Evolutionary conservation across 2,888 invertebrate genomes (phyloP).

Genomic region (Priapulus caudatus): DNA sequence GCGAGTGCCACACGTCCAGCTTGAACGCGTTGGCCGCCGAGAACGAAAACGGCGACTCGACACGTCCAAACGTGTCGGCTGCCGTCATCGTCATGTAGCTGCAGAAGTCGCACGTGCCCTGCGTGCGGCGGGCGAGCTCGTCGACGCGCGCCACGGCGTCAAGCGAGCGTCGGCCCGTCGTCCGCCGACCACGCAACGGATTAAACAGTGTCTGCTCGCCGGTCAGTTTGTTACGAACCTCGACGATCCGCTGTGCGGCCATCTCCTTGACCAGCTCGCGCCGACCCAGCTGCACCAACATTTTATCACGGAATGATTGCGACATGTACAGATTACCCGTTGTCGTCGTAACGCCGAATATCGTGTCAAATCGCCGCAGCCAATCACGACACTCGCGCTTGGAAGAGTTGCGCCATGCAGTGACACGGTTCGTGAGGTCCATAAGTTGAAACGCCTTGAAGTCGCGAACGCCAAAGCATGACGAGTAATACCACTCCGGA

Average conservation of each 20-base stretch:
- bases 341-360: background rate
- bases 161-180: too few relatives aligned
- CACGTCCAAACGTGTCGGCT: conserved; percentile 38
- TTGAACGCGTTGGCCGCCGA: conserved; percentile 41
- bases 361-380: background rate
- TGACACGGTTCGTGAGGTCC: too few relatives aligned
- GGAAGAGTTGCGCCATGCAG: too few relatives aligned
- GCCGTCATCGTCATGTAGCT: conserved; percentile 34
- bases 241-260: background rate
- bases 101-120: conserved; percentile 37
- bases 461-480: too few relatives aligned
- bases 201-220: background rate
- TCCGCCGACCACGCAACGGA: background rate
- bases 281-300: background rate
- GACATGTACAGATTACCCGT: background rate
- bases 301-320: background rate
- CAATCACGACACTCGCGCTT: too few relatives aligned
- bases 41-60: conserved; percentile 33
- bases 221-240: background rate
- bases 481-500: too few relatives aligned
- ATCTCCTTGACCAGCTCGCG: background rate
- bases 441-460: too few relatives aligned
- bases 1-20: conserved; percentile 38
- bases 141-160: conserved; percentile 23
- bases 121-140: conserved; percentile 26